These are phyloP conservation scores for Hypsopygia costalis DNA, from an alignment of 2,888 invertebrate species.

Conservation along the genomic window DNA sequence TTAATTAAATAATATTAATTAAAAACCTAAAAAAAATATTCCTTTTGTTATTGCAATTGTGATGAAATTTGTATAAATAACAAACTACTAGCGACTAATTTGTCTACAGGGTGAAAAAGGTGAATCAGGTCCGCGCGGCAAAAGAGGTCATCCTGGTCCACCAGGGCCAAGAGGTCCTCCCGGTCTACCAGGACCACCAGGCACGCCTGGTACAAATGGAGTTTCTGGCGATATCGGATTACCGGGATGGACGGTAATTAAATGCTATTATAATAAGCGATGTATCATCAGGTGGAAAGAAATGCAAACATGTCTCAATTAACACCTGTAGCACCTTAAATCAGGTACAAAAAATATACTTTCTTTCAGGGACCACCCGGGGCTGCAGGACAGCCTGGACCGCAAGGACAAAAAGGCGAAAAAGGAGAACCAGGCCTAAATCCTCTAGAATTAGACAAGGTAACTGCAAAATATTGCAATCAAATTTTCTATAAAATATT, in stretches of 20 bases:
- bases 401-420: slow-evolving; percentile 82
- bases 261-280: too few relatives aligned
- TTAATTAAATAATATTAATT: too few relatives aligned
- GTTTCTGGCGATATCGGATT: slow-evolving; percentile 87
- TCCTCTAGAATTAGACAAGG: slow-evolving; percentile 62
- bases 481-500: too few relatives aligned
- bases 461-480: too few relatives aligned
- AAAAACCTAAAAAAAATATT: too few relatives aligned
- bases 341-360: not conserved
- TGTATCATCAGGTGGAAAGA: too few relatives aligned
- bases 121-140: slow-evolving; percentile 64
- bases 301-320: too few relatives aligned
- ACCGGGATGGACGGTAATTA: slow-evolving; percentile 87
- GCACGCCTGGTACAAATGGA: slow-evolving; percentile 85
- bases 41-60: too few relatives aligned
- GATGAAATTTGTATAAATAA: too few relatives aligned
- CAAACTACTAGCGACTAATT: too few relatives aligned
- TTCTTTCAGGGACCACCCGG: slow-evolving; percentile 84
- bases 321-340: too few relatives aligned
- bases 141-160: slow-evolving; percentile 89
- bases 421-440: slow-evolving; percentile 83
- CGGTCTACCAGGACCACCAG: slow-evolving; percentile 85
- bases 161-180: slow-evolving; percentile 89
- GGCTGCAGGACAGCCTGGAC: slow-evolving; percentile 83
- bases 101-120: slow-evolving; percentile 67